Evolutionary conservation across 2,113 vertebrate species (phyloP).

Genomic region (Cololabis saira): DNA sequence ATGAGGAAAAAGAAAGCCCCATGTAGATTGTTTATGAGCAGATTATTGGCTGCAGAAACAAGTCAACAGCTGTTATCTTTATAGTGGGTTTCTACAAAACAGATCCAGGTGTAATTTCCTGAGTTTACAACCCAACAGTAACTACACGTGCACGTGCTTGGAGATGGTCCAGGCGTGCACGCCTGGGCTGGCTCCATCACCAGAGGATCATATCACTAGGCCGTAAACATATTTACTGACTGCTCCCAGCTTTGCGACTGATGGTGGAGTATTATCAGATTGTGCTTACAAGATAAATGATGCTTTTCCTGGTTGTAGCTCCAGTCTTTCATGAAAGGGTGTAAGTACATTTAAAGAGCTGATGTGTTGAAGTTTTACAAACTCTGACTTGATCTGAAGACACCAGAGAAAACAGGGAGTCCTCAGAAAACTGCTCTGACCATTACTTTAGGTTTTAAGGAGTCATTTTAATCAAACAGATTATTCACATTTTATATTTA

Average conservation of each 20-base stretch:
- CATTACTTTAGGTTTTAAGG: too few relatives aligned
- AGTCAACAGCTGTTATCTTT: not conserved
- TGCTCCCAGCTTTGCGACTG: not conserved
- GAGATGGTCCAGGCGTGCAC: not conserved
- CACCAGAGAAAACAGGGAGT: too few relatives aligned
- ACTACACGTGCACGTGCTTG: not conserved
- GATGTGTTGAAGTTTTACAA: not conserved
- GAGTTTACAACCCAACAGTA: slow-evolving; percentile 14
- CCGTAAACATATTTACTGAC: not conserved
- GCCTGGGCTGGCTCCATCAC: slow-evolving; percentile 5
- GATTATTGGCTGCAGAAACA: too few relatives aligned
- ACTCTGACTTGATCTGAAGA: not conserved
- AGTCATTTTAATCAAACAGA: too few relatives aligned
- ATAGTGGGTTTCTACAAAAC: not conserved
- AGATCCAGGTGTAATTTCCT: not conserved
- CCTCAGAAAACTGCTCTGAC: too few relatives aligned
- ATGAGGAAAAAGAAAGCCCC: too few relatives aligned
- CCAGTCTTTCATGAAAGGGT: not conserved
- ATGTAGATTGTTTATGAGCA: too few relatives aligned
- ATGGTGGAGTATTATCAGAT: not conserved
- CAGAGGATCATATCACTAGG: slow-evolving; percentile 2
- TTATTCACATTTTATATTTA: too few relatives aligned
- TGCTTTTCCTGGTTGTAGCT: too few relatives aligned
- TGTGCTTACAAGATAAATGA: not conserved
- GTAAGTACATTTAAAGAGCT: not conserved